Base-by-base conservation (phyloP, 64 coral and sea anemone genomes). In the Pachyseris speciosa region DNA sequence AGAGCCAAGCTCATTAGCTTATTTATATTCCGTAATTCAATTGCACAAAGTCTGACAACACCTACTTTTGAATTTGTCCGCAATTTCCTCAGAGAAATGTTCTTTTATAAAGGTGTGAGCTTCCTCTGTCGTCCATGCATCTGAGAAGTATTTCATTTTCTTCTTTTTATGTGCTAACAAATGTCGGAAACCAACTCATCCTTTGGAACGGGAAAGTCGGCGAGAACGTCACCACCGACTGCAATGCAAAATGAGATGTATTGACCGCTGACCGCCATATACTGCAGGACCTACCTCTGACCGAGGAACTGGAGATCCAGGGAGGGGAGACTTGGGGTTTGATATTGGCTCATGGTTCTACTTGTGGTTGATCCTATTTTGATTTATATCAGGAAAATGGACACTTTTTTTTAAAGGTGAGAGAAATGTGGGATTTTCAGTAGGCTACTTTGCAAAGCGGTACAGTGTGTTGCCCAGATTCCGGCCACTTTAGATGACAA, bases 201-300 rank as follows among this genome's bases (percentile, higher is more conserved):
- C 57, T 61, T 61, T 61, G 19, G n/a, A 61, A 24, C 57, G 9
- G 57, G 57, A 61, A 61, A 61, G n/a, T 61, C 57, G 22, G 20
- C 20, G 57, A 24, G 57, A 61, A 61, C 22, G 57, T 61, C 57
- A 61, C 57, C 9, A 61, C 57, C 57, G 57, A 61, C 57, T 61
- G 57, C 57, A 61, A 61, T 61, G 57, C 57, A 61, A 61, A 25
- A 61, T 61, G 57, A 24, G 57, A 61, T 61, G 57, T 61, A 61
- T 61, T 61, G 57, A 61, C 57, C 57, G 57, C 57, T 61, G 57
- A 61, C 57, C 57, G 22, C 57, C 57, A 61, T n/a, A n/a, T n/a
- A n/a, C n/a, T n/a, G n/a, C n/a, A n/a, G n/a, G n/a, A n/a, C n/a
- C n/a, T n/a, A n/a, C n/a, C n/a, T n/a, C n/a, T n/a, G n/a, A n/a